Evolutionary conservation across 2,888 invertebrate genomes (phyloP).

Genomic region (Rosalia funebris): DNA sequence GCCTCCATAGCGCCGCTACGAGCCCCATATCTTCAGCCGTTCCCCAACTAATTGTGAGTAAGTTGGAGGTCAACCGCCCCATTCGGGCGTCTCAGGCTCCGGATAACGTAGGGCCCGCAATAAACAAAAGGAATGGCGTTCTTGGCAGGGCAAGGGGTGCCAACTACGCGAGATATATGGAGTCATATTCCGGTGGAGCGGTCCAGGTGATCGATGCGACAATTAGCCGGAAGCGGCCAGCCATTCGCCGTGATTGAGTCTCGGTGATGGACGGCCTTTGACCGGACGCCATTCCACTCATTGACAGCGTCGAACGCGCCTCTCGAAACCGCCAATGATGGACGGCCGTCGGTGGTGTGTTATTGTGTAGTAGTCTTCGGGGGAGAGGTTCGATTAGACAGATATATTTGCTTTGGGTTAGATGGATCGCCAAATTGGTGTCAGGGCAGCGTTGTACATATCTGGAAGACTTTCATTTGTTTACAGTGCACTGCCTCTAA

Average conservation of each 20-base stretch:
- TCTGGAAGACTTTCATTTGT: no score
- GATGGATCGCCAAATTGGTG: no score
- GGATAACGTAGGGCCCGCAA: constrained; percentile 15
- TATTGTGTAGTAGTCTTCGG: not conserved
- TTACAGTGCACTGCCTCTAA: no score
- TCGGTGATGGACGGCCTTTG: constrained; percentile 53
- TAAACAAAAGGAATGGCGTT: constrained; percentile 20
- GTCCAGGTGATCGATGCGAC: constrained; percentile 58
- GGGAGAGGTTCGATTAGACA: no score
- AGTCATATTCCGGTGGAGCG: constrained; percentile 52
- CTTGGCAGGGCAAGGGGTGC: constrained; percentile 2
- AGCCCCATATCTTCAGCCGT: no score
- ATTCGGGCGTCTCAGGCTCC: not conserved
- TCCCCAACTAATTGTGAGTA: no score
- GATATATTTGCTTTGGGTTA: no score
- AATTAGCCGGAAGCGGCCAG: constrained; percentile 56
- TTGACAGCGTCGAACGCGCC: constrained; percentile 5
- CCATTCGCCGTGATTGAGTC: constrained; percentile 57
- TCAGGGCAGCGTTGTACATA: no score
- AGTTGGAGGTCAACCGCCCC: not conserved
- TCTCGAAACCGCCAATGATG: constrained; percentile 9
- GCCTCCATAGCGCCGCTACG: no score
- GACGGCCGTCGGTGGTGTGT: constrained; percentile 1
- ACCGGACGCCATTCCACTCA: constrained; percentile 31
- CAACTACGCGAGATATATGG: constrained; percentile 49